phyloP scores from a whole-genome alignment of 2,888 invertebrate species.

The Eugnorisma glareosa region DNA sequence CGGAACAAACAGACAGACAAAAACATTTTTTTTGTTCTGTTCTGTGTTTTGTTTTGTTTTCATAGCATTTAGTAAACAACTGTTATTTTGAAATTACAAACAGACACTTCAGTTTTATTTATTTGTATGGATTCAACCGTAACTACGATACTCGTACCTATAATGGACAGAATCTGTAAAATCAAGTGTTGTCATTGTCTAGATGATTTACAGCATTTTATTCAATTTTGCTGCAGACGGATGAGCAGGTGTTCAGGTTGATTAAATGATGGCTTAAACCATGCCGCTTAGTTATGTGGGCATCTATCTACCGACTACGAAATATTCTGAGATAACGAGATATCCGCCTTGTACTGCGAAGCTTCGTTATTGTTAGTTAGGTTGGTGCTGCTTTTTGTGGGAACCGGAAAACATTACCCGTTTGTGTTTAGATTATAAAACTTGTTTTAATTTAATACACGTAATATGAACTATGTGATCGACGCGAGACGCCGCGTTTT shows the following conservation, averaged over 20 bases:
- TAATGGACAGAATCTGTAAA: not conserved
- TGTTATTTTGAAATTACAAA: too few species aligned
- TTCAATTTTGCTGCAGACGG: conserved; percentile 49
- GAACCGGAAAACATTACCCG: not conserved
- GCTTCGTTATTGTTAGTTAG: not conserved
- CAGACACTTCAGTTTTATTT: too few species aligned
- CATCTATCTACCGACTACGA: not conserved
- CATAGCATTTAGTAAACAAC: too few species aligned
- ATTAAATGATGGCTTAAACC: conserved; percentile 56
- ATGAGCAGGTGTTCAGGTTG: conserved; percentile 20
- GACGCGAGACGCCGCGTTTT: conserved; percentile 8
- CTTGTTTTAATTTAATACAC: conserved; percentile 16
- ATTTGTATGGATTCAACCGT: not conserved
- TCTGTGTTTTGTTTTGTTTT: too few species aligned
- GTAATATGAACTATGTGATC: conserved; percentile 15
- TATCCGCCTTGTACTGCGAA: conserved; percentile 1
- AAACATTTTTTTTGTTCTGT: too few species aligned
- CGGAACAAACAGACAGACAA: too few species aligned
- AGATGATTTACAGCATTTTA: conserved; percentile 29
- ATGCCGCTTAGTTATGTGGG: conserved; percentile 5
- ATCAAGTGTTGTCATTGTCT: conserved; percentile 38
- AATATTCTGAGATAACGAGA: conserved; percentile 31
- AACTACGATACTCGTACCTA: conserved; percentile 15
- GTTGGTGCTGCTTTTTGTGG: not conserved
- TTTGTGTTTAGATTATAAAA: not conserved